Evolutionary conservation across 2,888 invertebrate genomes (phyloP), one percentile per base, ranked within the genome.

Genomic region (Unio delphinus): DNA sequence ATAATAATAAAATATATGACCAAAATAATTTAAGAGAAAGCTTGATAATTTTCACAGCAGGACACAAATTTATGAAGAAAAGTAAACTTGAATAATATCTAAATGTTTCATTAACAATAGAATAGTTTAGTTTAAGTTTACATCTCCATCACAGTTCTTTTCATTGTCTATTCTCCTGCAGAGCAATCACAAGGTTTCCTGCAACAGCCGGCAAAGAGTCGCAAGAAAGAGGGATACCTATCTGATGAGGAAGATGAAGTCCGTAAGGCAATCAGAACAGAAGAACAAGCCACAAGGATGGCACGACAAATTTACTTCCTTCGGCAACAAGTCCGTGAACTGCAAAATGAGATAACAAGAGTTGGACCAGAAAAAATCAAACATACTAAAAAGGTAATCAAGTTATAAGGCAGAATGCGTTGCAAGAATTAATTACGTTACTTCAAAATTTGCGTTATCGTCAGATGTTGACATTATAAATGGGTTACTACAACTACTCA

Each of bases 281-380:
- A 85, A 59, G 87, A 88, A 68, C 83, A 82, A 30, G 80, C 83
- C 4, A 80, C 82, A 8, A 75, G 87, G 18, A 80, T 83, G 7
- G 71, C 84, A 5, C 72, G 88, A 30, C 86, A 81, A 62, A 67
- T 87, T 18, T 88, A 88, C 69, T 78, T 80, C 68, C 80, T 88
- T 18, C 74, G 81, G 54, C 88, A 87, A 68, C 87, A 87, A 73
- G 85, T 86, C 20, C 70, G 81, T 57, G 83, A 84, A 18, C 72
- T 88, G 26, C 85, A 87, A 70, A 76, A 80, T 23, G 85, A 86
- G 34, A 69, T 83, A 8, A 75, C 74, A 3, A 73, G 80, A 55
- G 23, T 73, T 3, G 79, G 74, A 11, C 61, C 76, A 7, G 70
- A 65, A 34, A 76, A 79, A 67, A 75, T 80, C 17, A 80, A 78